Conservation (phyloP, 1,140 invertebrate species). For the Aphis gossypii region DNA sequence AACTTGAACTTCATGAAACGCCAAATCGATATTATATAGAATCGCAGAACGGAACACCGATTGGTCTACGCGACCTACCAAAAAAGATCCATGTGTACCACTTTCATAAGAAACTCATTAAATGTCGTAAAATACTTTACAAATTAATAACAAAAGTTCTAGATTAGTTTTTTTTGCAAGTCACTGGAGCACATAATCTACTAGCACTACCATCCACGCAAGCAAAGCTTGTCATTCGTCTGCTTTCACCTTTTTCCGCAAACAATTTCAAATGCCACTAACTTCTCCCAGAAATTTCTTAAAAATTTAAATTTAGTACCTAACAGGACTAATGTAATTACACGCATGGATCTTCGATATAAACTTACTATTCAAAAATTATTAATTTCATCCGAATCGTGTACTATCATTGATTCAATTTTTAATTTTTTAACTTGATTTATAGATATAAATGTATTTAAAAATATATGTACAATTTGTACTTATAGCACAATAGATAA, state of each 20-base stretch:
- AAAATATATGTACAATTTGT: too few species aligned
- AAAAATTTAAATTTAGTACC: not conserved
- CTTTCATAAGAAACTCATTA: not conserved
- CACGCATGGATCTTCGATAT: not conserved
- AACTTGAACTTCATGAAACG: not conserved
- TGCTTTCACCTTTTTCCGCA: not conserved
- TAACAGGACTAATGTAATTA: not conserved
- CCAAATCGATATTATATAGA: not conserved
- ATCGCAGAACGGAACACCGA: not conserved
- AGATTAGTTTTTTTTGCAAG: not conserved
- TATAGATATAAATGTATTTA: too few species aligned
- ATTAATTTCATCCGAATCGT: too few species aligned
- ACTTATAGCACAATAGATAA: too few species aligned
- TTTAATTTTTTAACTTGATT: too few species aligned
- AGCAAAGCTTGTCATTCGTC: not conserved
- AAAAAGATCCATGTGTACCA: not conserved
- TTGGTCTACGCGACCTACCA: not conserved
- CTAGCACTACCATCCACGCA: not conserved
- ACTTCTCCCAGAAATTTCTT: not conserved
- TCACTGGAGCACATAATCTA: not conserved
- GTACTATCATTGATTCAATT: too few species aligned
- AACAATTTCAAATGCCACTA: not conserved
- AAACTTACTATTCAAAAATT: too few species aligned
- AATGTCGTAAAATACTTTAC: not conserved
- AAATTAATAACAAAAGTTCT: not conserved